These are phyloP conservation scores for Drosophila mayri DNA, from an alignment of 1,140 invertebrate genomes.

Conservation along the genomic window DNA sequence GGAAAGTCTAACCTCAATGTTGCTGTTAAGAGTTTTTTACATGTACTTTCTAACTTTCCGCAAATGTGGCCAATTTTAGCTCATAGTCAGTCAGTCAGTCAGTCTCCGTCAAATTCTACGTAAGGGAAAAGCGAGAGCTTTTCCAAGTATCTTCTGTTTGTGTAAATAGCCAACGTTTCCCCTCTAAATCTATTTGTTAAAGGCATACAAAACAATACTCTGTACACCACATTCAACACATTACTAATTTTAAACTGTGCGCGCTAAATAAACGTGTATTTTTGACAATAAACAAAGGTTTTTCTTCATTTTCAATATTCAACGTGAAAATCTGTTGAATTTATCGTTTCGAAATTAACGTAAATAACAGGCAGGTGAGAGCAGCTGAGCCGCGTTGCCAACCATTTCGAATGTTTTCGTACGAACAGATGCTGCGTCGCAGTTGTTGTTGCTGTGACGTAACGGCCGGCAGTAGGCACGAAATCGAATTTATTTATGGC, in stretches of 20 bases:
- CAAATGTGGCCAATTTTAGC: slow-evolving; percentile 76
- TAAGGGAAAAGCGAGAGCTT: slow-evolving; percentile 10
- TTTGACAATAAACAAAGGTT: slow-evolving; percentile 58
- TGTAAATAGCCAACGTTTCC: slow-evolving; percentile 71
- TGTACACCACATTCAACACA: slow-evolving; percentile 60
- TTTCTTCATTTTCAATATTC: neutral
- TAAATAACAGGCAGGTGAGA: slow-evolving; percentile 28
- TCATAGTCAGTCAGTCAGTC: slow-evolving; percentile 44
- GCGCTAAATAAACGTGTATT: slow-evolving; percentile 81
- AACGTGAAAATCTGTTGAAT: neutral
- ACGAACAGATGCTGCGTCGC: slow-evolving; percentile 20
- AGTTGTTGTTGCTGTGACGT: slow-evolving; percentile 44
- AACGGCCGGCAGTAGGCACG: slow-evolving; percentile 28
- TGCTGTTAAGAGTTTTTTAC: slow-evolving; percentile 68
- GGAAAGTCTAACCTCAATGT: slow-evolving; percentile 67
- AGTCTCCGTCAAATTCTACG: slow-evolving; percentile 23
- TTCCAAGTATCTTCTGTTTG: slow-evolving; percentile 54
- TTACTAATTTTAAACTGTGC: slow-evolving; percentile 70
- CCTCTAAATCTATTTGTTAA: slow-evolving; percentile 58
- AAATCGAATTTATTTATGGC: slow-evolving; percentile 44
- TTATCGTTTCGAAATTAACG: neutral
- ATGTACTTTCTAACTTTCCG: slow-evolving; percentile 69
- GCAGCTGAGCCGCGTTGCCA: slow-evolving; percentile 68
- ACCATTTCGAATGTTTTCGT: slow-evolving; percentile 14
- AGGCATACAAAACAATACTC: slow-evolving; percentile 43